Percentiles rank a stretch among this genome's conserved stretches.
phyloP scores from a whole-genome alignment of 2,113 vertebrate species.

The Macrotus californicus region DNA sequence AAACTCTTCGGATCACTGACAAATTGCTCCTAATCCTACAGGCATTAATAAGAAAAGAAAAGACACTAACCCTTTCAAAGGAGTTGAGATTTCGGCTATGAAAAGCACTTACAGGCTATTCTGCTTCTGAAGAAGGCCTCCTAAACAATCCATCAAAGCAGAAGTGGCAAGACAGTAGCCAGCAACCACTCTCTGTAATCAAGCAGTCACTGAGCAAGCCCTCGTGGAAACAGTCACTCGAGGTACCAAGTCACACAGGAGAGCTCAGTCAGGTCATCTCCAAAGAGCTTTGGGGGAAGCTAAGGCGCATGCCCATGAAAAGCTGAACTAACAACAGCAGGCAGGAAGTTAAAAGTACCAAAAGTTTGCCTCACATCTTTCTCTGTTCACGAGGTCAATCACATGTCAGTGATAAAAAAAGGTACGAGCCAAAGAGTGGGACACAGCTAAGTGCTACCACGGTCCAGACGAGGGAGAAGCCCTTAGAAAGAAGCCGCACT shows the following conservation, averaged over 20 bases:
- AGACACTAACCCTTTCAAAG: slow-evolving; percentile 18
- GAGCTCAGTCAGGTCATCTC: background rate
- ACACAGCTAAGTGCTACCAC: background rate
- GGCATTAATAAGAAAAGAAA: slow-evolving; percentile 22
- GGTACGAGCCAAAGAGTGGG: background rate
- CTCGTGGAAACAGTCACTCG: background rate
- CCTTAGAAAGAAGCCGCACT: background rate
- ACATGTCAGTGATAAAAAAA: background rate
- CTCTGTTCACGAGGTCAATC: background rate
- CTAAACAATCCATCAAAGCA: background rate
- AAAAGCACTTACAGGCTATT: slow-evolving; percentile 29
- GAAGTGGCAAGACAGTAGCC: background rate
- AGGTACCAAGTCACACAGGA: background rate
- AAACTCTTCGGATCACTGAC: slow-evolving; percentile 19
- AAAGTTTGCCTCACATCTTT: background rate
- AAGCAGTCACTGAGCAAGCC: background rate
- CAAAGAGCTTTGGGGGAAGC: background rate
- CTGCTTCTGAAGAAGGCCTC: background rate
- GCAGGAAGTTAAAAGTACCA: background rate
- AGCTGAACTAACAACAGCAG: background rate
- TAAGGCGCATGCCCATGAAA: background rate
- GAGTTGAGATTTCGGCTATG: background rate
- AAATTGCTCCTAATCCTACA: slow-evolving; percentile 19
- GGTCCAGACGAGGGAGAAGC: background rate
- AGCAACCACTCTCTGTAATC: background rate